Evolutionary conservation across 2,113 vertebrate genomes (phyloP), one percentile per base, ranked within the genome.

Genomic region (Myotis brandtii): DNA sequence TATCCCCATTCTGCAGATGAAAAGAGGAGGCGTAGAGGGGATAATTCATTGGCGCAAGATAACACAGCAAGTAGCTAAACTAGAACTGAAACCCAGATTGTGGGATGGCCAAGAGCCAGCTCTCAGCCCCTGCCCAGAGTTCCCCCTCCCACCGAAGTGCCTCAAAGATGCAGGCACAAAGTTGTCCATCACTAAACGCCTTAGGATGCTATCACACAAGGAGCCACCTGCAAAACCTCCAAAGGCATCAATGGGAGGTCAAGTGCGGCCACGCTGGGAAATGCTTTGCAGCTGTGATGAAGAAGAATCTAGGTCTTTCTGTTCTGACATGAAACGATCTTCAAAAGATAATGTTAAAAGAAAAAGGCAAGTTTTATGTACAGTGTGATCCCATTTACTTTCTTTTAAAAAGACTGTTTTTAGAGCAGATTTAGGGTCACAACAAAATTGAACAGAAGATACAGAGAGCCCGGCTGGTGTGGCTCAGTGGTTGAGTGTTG

Each of bases 211-310:
- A 0, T 66, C 86, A 54, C 9, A 9, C 43, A 1, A 32, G n/a
- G 27, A 43, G 37, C 40, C 48, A 9, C 32, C 27, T 20, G 21
- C 73, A 32, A 89, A 50, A 2, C 54, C 32, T 16, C 27, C 79
- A 34, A 88, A 56, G 3, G 46, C 96, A 30, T 30, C 34, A 30
- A 2, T 3, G 10, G 69, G 77, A 77, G 43, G 27, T 14, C 40
- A 20, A 0, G 3, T n/a, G 23, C 1, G 3, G 25, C 50, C 32
- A 48, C 10, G 32, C 9, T 32, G 8, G 4, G n/a, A 52, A 70
- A 80, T 4, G 64, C 52, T 70, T n/a, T 69, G 48, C 5, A 75
- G 50, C 34, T 62, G 7, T 21, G 10, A 21, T 13, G 21, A 34
- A 75, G 73, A 86, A 46, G 1, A 75, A 54, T 9, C 3, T 17